Conservation (phyloP, 2,888 invertebrate genomes). For the Dryococelus australis region DNA sequence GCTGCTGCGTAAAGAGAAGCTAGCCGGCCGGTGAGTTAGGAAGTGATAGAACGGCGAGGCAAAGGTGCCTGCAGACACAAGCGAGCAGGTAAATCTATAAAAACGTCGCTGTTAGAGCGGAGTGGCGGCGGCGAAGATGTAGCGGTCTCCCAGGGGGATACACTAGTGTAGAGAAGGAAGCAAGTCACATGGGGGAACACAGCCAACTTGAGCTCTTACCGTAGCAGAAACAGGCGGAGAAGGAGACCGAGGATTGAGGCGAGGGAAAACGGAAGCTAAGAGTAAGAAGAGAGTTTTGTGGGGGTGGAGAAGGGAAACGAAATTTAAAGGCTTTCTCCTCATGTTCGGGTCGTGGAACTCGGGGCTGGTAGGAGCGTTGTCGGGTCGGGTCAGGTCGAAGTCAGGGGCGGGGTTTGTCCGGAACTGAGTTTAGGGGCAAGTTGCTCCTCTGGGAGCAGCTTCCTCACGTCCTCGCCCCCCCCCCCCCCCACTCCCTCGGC, state of each 20-base stretch:
- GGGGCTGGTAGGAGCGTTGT: background rate
- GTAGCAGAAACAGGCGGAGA: slow-evolving; percentile 24
- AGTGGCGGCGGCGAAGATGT: background rate
- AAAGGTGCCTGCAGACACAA: background rate
- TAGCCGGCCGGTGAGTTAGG: too few relatives aligned
- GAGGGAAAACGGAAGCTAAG: slow-evolving; percentile 35
- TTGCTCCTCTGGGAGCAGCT: background rate
- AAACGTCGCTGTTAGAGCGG: background rate
- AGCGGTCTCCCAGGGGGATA: background rate
- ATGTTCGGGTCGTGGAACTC: background rate
- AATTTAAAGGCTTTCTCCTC: slow-evolving; percentile 43
- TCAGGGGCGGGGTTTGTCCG: slow-evolving; percentile 34
- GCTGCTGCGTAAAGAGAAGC: too few relatives aligned
- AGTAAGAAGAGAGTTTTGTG: slow-evolving; percentile 22
- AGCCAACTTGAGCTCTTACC: background rate
- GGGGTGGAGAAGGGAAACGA: slow-evolving; percentile 41
- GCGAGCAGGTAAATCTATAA: slow-evolving; percentile 16
- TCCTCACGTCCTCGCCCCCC: slow-evolving; percentile 43
- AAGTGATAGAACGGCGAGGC: too few relatives aligned
- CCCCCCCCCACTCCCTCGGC: slow-evolving; percentile 43
- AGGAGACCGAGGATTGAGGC: slow-evolving; percentile 12
- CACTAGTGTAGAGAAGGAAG: background rate
- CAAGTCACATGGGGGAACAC: background rate
- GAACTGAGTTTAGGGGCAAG: slow-evolving; percentile 41
- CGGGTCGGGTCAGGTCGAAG: slow-evolving; percentile 41